Conservation (phyloP, 2,797 vertebrate genomes). For the Erithacus rubecula region DNA sequence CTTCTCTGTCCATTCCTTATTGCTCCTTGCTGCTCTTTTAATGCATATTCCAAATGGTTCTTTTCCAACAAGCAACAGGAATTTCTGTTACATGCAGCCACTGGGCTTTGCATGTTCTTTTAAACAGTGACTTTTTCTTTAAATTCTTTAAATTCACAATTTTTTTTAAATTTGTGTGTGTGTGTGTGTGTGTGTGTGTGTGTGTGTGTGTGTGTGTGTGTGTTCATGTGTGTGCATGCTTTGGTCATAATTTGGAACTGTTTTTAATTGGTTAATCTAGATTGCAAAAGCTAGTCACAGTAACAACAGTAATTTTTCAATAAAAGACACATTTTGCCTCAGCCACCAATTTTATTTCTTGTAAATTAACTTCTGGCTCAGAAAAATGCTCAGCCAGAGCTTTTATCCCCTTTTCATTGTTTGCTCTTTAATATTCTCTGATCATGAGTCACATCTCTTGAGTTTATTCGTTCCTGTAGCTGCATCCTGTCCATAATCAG, state of each 20-base stretch:
- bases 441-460: neutral
- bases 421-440: conserved; percentile 16
- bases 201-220: too few species aligned
- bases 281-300: neutral
- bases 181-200: too few species aligned
- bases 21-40: neutral
- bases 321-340: neutral
- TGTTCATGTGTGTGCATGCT: too few species aligned
- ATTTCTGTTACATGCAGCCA: neutral
- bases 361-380: neutral
- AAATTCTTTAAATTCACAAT: neutral
- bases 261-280: neutral
- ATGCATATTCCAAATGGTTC: neutral
- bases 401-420: neutral
- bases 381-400: neutral
- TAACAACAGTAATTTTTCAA: neutral
- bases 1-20: neutral
- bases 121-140: neutral
- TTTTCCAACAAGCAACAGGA: neutral
- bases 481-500: neutral
- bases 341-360: neutral
- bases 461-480: neutral
- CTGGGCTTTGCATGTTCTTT: neutral
- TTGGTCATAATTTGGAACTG: neutral
- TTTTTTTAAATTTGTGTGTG: neutral